phyloP scores from a whole-genome alignment of 2,888 invertebrate species.

The Serrognathus titanus region DNA sequence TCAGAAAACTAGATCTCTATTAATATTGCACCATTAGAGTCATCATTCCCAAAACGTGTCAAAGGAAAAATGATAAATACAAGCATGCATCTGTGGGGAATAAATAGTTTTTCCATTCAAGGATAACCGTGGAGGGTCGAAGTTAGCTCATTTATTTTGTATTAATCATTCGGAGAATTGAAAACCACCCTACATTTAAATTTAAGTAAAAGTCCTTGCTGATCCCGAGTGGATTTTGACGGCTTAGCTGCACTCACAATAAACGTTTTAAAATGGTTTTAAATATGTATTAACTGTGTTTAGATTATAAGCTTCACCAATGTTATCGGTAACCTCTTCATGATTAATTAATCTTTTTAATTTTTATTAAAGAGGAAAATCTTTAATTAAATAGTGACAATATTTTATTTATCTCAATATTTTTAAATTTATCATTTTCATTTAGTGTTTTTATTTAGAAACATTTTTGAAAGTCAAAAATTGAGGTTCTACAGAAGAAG shows the following conservation, averaged over 20 bases:
- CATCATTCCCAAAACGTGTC: neutral
- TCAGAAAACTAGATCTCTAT: too few species aligned
- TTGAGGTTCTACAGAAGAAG: too few species aligned
- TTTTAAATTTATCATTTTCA: too few species aligned
- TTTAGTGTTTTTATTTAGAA: too few species aligned
- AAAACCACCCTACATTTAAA: constrained; percentile 25
- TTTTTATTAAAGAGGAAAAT: too few species aligned
- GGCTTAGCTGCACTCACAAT: constrained; percentile 11
- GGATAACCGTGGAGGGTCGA: constrained; percentile 17
- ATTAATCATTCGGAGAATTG: constrained; percentile 28
- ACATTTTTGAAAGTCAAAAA: too few species aligned
- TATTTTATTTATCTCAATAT: too few species aligned
- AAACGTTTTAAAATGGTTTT: constrained; percentile 4
- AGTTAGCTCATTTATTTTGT: constrained; percentile 24
- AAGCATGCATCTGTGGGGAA: constrained; percentile 11
- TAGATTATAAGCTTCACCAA: neutral
- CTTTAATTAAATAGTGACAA: too few species aligned
- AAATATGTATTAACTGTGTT: neutral
- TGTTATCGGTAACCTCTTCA: too few species aligned
- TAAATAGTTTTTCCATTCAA: constrained; percentile 9
- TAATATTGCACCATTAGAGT: too few species aligned
- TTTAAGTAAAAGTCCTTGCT: constrained; percentile 20
- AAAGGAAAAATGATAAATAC: constrained; percentile 17
- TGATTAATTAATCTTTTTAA: too few species aligned
- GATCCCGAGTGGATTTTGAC: constrained; percentile 20